These are phyloP conservation scores for Littorina saxatilis DNA, from an alignment of 1,140 invertebrate genomes.

Conservation along the genomic window DNA sequence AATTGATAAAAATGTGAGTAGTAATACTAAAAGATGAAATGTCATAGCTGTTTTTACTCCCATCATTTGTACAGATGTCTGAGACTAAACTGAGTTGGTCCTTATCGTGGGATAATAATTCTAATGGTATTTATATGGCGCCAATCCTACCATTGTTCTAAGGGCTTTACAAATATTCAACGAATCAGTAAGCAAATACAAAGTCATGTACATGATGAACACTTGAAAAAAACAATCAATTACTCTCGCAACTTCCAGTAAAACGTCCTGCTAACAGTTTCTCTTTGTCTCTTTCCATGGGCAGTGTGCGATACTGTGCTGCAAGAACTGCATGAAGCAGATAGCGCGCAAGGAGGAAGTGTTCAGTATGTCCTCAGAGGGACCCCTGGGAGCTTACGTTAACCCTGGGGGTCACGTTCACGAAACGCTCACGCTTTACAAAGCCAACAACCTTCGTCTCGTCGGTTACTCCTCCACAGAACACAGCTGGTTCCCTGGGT, in stretches of 20 bases:
- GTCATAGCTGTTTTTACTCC: too few relatives aligned
- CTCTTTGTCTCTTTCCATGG: background rate
- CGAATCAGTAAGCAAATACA: too few relatives aligned
- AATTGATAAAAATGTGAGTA: background rate
- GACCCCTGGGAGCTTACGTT: constrained; percentile 87
- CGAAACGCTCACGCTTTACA: constrained; percentile 86
- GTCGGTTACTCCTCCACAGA: constrained; percentile 81
- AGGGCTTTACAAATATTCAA: too few relatives aligned
- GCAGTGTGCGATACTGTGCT: constrained; percentile 82
- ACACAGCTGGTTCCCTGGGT: constrained; percentile 92
- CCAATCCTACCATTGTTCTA: too few relatives aligned
- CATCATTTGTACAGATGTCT: too few relatives aligned
- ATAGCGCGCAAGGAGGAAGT: constrained; percentile 84
- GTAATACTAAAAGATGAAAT: background rate
- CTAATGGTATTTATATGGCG: too few relatives aligned
- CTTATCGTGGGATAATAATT: too few relatives aligned
- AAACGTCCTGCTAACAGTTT: too few relatives aligned
- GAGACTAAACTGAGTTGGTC: too few relatives aligned
- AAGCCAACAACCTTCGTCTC: constrained; percentile 80
- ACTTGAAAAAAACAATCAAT: too few relatives aligned
- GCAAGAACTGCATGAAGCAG: constrained; percentile 79
- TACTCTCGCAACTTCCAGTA: too few relatives aligned
- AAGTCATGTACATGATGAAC: too few relatives aligned
- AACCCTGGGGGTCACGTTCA: constrained; percentile 88
- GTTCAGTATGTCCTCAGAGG: constrained; percentile 89